Base-by-base conservation (phyloP, 92 coral and sea anemone species). In the Paragorgia papillata region DNA sequence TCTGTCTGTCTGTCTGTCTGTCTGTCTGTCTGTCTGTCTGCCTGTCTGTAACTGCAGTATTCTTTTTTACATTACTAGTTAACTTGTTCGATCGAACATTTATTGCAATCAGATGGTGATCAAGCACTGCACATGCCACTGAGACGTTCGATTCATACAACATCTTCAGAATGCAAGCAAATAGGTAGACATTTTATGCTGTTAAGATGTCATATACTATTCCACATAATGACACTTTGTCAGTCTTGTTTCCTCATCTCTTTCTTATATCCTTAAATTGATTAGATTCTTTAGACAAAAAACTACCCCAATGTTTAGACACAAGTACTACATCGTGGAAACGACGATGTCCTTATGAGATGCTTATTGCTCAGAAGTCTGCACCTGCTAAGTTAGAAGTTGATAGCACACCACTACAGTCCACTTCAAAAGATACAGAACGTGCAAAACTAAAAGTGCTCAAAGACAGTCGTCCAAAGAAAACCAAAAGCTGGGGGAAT, bases 321-420 rank as follows among this genome's bases (percentile, higher is more conserved):
- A 27, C 43, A 25, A 71, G 27, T 50, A 21, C 28, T 25, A 17
- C 50, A 17, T 33, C 78, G 9, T 71, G 78, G 78, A 53, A 71
- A 34, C 31, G 78, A 55, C 49, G 53, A 35, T 71, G 78, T 35
- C 78, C 78, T 31, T 71, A 71, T 21, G 78, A 71, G 21, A 30
- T 71, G 17, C 51, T 71, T 0, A 30, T 71, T 1, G 78, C 64
- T 14, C 64, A 71, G 18, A 71, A 55, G 54, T 34, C 78, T 0
- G 65, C 34, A 12, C 49, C 78, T 9, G 22, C 64, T 35, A 40
- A 49, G 20, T 33, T 22, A 25, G 64, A 71, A 37, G 57, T 53
- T 6, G 78, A 71, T 25, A 57, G 58, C 39, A 35, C 78, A n/a
- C 33, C 54, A 1, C 30, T 44, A 7, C n/a, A n/a, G n/a, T 44